Base-by-base conservation (phyloP, 2,888 invertebrate species). In the Micoletzkya japonica region DNA sequence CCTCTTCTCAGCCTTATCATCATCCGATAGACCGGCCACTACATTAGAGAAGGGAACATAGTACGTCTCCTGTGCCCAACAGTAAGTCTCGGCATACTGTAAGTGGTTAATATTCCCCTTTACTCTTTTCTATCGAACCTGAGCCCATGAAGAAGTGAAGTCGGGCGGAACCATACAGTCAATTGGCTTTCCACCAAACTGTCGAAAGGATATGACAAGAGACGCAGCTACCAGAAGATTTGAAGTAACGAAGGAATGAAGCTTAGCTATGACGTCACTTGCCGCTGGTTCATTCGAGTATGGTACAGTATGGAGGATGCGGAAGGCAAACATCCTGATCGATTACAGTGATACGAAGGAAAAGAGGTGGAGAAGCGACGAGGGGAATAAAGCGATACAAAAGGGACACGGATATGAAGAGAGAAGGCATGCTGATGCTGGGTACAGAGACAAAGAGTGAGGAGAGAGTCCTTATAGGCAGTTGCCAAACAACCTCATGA, bases 301-400 rank as follows among this genome's bases (percentile, higher is more conserved):
- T 7, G 83, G 83, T 2, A 83, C 82, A 52, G 83, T 81, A 74
- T 83, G 80, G 44, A 83, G 63, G 37, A 82, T 79, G 54, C 82
- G 82, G 71, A 83, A 82, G 26, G 82, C 77, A 57, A 80, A 80
- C 83, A 83, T 83, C 73, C n/a, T n/a, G n/a, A n/a, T n/a, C n/a
- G n/a, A n/a, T n/a, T n/a, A n/a, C n/a, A n/a, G n/a, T n/a, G n/a
- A n/a, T n/a, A n/a, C n/a, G n/a, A n/a, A n/a, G n/a, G n/a, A n/a
- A n/a, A n/a, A n/a, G n/a, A n/a, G n/a, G n/a, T n/a, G n/a, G n/a
- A n/a, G n/a, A n/a, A n/a, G n/a, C n/a, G n/a, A n/a, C n/a, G n/a
- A n/a, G n/a, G n/a, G n/a, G n/a, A n/a, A n/a, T n/a, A n/a, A n/a
- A n/a, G n/a, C n/a, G n/a, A n/a, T n/a, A n/a, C n/a, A n/a, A n/a